A percentile compares a stretch with the other conserved stretches of the same genome.
Conservation (phyloP, 1,140 invertebrate species). For the Drosophila pruinosa region DNA sequence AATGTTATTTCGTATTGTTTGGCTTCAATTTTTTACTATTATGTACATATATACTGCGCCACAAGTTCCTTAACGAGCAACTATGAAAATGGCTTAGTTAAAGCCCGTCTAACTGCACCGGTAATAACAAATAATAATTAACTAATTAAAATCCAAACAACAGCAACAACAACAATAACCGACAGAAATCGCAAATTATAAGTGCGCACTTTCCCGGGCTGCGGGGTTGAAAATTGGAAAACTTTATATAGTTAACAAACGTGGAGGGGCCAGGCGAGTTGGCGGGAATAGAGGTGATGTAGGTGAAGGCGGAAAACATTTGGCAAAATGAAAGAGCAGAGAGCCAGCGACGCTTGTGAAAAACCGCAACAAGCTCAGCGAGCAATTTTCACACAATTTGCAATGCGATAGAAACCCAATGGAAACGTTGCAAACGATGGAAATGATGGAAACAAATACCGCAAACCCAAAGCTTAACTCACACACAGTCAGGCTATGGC, state of each 20-base stretch:
- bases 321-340: slow-evolving; percentile 14
- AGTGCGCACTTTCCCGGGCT: slow-evolving; percentile 46
- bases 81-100: slow-evolving; percentile 27
- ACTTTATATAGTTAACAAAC: slow-evolving; percentile 29
- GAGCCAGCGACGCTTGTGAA: slow-evolving; percentile 37
- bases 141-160: slow-evolving; percentile 60
- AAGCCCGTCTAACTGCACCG: slow-evolving; percentile 29
- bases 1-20: not conserved
- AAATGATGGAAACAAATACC: slow-evolving; percentile 30
- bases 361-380: slow-evolving; percentile 47
- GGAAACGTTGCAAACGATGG: slow-evolving; percentile 17
- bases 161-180: slow-evolving; percentile 25
- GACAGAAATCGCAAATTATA: slow-evolving; percentile 56
- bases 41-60: too few relatives aligned
- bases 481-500: not conserved
- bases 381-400: slow-evolving; percentile 68
- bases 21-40: not conserved
- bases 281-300: not conserved
- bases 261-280: not conserved
- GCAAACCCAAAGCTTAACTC: slow-evolving; percentile 6
- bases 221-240: slow-evolving; percentile 17
- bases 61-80: not conserved
- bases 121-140: slow-evolving; percentile 60
- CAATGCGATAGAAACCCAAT: slow-evolving; percentile 49
- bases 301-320: slow-evolving; percentile 33